These are phyloP conservation scores for Rattus rattus DNA, from an alignment of 2,113 vertebrate species.

Conservation along the genomic window DNA sequence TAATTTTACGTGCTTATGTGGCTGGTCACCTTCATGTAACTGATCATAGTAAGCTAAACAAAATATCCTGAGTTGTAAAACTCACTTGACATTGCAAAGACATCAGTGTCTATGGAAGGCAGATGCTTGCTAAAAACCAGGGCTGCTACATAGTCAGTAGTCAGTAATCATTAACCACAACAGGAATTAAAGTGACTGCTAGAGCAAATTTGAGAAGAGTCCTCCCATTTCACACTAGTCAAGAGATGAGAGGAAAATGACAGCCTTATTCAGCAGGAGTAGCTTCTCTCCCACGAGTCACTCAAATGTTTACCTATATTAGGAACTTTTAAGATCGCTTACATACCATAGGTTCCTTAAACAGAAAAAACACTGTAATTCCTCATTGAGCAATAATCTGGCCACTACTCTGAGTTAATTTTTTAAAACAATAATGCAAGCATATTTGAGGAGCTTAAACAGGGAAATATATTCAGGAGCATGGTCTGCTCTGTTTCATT, in stretches of 20 bases:
- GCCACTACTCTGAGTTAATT: constrained; percentile 47
- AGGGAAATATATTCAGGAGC: constrained; percentile 60
- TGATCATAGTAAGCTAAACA: constrained; percentile 82
- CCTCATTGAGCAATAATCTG: constrained; percentile 71
- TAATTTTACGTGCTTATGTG: constrained; percentile 69
- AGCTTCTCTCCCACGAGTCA: constrained; percentile 76
- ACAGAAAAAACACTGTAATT: constrained; percentile 81
- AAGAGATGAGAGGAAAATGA: constrained; percentile 81
- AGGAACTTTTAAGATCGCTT: constrained; percentile 73
- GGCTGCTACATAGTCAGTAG: background rate
- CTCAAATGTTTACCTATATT: constrained; percentile 79
- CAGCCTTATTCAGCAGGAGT: constrained; percentile 82
- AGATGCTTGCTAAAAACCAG: constrained; percentile 57
- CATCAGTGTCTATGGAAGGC: constrained; percentile 66
- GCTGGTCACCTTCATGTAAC: constrained; percentile 67
- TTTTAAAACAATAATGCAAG: constrained; percentile 81
- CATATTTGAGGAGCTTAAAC: constrained; percentile 41
- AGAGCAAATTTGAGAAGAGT: constrained; percentile 82
- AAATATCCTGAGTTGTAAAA: constrained; percentile 80
- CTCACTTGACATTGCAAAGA: constrained; percentile 79
- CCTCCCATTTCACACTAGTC: constrained; percentile 76
- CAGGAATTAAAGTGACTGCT: constrained; percentile 69
- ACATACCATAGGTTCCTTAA: constrained; percentile 83
- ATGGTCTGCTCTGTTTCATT: constrained; percentile 56
- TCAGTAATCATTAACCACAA: constrained; percentile 77